Base-by-base conservation (phyloP, 2,797 vertebrate species). In the Chloroceryle inda region DNA sequence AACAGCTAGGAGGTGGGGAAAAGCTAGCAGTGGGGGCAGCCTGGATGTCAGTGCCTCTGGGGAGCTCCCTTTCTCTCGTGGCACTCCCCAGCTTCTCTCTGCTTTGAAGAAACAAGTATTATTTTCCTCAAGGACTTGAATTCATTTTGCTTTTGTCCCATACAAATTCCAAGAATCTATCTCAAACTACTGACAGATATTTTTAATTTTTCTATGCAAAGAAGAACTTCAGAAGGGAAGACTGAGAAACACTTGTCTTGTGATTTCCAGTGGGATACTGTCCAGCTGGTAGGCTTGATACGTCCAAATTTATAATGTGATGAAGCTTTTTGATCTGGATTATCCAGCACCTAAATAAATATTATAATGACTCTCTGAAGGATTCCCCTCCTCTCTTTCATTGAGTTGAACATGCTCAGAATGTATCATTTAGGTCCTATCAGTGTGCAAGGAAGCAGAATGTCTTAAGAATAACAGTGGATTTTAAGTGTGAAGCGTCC, bases 401-500 rank as follows among this genome's bases (percentile, higher is more conserved):
- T 9, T 3, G 10, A 9, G 7, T 71, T 61, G 40, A 72, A 72
- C 23, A 9, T 27, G n/a, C 33, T 82, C 37, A 61, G 78, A 69
- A 37, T 4, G 2, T 63, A 37, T 6, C 1, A 0, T 40, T 86
- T 62, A 29, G 5, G 16, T 85, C 12, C 6, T 55, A 0, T n/a
- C 1, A 7, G 26, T 52, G 40, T 74, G 73, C 74, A 80, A 82
- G 10, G 4, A 62, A 68, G 10, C 5, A 7, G 13, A 66, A 58
- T 17, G 5, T 44, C 35, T 62, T 67, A 31, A 0, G 0, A 44
- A 35, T 50, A n/a, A 40, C 13, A 35, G 58, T 33, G 33, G 1
- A 18, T 45, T 89, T 85, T 62, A 69, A 79, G n/a, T 13, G 11
- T n/a, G 35, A 78, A 45, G 3, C 20, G 13, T 69, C 35, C 23